Conservation (phyloP, 2,797 vertebrate species). For the Gallinago stenura region DNA sequence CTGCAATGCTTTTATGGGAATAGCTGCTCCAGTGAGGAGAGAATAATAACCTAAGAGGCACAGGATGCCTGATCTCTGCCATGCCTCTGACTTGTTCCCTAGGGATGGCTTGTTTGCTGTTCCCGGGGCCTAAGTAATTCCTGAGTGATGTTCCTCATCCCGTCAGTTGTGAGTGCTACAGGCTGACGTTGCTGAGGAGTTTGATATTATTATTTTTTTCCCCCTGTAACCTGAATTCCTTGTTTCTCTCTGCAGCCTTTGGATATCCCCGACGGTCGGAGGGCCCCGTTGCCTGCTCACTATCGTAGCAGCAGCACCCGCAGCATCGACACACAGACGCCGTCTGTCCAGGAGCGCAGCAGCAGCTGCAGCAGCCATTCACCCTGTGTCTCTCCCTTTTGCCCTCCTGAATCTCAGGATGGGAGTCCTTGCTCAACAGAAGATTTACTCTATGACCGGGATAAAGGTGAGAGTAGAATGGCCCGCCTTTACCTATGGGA, state of each 20-base stretch:
- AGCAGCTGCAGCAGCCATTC: slow-evolving; percentile 91
- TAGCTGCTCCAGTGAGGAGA: background rate
- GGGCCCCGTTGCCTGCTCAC: slow-evolving; percentile 90
- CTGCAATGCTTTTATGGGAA: background rate
- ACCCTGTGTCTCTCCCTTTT: slow-evolving; percentile 84
- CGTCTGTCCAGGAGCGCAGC: slow-evolving; percentile 91
- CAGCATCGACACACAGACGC: slow-evolving; percentile 93
- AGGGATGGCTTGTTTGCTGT: background rate
- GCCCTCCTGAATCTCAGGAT: slow-evolving; percentile 88
- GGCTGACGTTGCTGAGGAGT: background rate
- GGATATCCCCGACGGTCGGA: slow-evolving; percentile 91
- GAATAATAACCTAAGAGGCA: background rate
- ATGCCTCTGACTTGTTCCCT: background rate
- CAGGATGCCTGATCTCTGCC: too few relatives aligned
- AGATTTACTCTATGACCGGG: slow-evolving; percentile 91
- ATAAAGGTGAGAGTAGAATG: slow-evolving; percentile 87
- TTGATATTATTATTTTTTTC: background rate
- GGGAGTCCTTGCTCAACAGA: slow-evolving; percentile 92
- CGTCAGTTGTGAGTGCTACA: background rate
- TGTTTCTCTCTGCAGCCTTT: slow-evolving; percentile 81
- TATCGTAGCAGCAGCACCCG: slow-evolving; percentile 88
- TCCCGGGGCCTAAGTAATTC: background rate
- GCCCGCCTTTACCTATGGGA: background rate
- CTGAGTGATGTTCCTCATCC: background rate
- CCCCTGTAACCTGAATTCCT: background rate